These are phyloP conservation scores for Mus spicilegus DNA, from an alignment of 2,113 vertebrate species.

Conservation along the genomic window DNA sequence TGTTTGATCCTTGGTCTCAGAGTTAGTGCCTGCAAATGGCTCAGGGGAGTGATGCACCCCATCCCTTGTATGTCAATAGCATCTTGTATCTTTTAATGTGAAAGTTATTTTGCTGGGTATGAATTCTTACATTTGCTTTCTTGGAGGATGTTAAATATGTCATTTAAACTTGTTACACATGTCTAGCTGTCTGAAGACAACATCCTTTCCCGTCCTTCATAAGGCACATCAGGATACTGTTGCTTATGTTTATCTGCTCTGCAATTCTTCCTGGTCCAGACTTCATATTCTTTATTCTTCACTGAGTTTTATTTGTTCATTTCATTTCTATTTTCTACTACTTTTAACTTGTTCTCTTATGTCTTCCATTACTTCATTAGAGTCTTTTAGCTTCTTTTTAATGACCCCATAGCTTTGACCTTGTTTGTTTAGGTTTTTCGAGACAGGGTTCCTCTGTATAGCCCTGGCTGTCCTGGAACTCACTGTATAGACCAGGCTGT, in stretches of 20 bases:
- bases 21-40: not conserved
- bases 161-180: not conserved
- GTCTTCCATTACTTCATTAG: not conserved
- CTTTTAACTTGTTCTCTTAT: not conserved
- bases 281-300: not conserved
- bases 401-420: not conserved
- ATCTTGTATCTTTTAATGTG: constrained; percentile 25
- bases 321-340: not conserved
- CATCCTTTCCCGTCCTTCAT: not conserved
- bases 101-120: constrained; percentile 22
- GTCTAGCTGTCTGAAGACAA: not conserved
- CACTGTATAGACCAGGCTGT: no score
- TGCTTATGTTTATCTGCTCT: not conserved
- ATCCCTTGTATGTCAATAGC: constrained; percentile 3
- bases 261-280: not conserved
- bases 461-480: no score
- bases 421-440: no score
- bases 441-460: no score
- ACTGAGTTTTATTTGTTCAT: not conserved
- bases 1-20: not conserved
- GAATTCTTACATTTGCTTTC: constrained; percentile 24
- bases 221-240: not conserved
- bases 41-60: not conserved
- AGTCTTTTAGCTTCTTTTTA: not conserved
- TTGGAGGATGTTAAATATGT: constrained; percentile 17